Evolutionary conservation across 2,888 invertebrate species (phyloP), one percentile per base, ranked within the genome.

Genomic region (Stomorhina lunata): DNA sequence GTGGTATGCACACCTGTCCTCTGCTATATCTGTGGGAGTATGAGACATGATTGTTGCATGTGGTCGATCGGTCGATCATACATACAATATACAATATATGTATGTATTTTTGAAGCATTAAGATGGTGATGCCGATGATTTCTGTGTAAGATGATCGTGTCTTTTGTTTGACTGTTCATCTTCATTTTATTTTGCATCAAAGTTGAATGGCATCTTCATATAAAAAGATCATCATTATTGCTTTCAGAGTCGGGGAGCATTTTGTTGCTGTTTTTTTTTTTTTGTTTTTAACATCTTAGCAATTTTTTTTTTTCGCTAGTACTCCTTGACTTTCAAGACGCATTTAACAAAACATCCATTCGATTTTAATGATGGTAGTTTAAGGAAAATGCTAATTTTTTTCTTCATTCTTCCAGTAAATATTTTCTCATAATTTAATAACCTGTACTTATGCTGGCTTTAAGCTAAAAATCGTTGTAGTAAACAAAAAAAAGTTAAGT

Each of bases 1-100:
- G 68, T 81, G 81, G 81, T 78, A 81, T 81, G 81, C 81, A 81
- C 81, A 81, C 81, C 81, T 81, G 81, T 81, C 81, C 81, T 81
- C 59, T 73, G 68, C 55, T 68, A 75, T 73, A 73, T 81, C 81
- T 81, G 81, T 81, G 81, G 81, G 81, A 81, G 81, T 81, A 81
- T 72, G 27, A 69, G 73, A 81, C 81, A 81, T 63, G 78, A 81
- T 69, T 78, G 63, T 81, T 81, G 81, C 81, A 81, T 81, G 81
- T 73, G 81, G 81, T 73, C 76, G 76, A 68, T 69, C 66, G 57
- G 3, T 72, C 40, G 63, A 4, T 50, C 48, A 40, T 15, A 25
- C 55, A 57, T 63, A 37, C 17, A 32, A 22, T 27, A 29, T 15
- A 15, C n/a, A 7, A 4, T 20, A 20, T 37, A 27, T 2, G 5